Conservation (phyloP, 2,888 invertebrate genomes). For the Cephus pulcher region DNA sequence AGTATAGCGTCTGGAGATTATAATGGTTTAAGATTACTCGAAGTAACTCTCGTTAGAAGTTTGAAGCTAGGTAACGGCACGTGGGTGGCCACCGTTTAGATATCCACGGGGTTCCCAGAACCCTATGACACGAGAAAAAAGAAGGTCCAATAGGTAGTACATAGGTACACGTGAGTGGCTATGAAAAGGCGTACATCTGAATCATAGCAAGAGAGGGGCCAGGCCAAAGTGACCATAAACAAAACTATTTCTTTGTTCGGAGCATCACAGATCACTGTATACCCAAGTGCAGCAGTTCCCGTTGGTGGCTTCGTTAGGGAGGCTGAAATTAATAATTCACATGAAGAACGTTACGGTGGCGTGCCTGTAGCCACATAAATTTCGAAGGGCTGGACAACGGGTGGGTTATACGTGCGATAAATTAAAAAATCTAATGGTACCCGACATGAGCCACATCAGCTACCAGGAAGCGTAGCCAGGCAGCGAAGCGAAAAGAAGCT, state of each 20-base stretch:
- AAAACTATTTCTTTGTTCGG: slow-evolving; percentile 1
- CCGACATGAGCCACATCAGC: background rate
- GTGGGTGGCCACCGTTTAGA: slow-evolving; percentile 51
- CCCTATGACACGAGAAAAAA: slow-evolving; percentile 17
- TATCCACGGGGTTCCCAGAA: slow-evolving; percentile 33
- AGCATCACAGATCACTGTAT: background rate
- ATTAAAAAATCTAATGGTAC: background rate
- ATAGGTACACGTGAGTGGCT: slow-evolving; percentile 28
- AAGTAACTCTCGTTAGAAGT: slow-evolving; percentile 42
- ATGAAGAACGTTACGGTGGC: background rate
- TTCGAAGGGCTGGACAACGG: background rate
- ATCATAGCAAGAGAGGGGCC: slow-evolving; percentile 19
- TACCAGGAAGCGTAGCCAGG: background rate
- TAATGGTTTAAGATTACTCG: slow-evolving; percentile 51
- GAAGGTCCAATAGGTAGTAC: slow-evolving; percentile 30
- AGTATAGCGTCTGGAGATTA: background rate
- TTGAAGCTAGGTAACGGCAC: slow-evolving; percentile 43
- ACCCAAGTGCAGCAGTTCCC: background rate
- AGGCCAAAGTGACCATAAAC: background rate
- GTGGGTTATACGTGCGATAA: background rate
- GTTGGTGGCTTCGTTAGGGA: background rate
- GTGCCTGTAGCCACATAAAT: background rate
- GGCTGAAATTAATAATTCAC: background rate
- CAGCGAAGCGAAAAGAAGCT: background rate
- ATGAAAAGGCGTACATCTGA: slow-evolving; percentile 37